Evolutionary conservation across 2,888 invertebrate species (phyloP), one percentile per base, ranked within the genome.

Genomic region (Pterostichus niger): DNA sequence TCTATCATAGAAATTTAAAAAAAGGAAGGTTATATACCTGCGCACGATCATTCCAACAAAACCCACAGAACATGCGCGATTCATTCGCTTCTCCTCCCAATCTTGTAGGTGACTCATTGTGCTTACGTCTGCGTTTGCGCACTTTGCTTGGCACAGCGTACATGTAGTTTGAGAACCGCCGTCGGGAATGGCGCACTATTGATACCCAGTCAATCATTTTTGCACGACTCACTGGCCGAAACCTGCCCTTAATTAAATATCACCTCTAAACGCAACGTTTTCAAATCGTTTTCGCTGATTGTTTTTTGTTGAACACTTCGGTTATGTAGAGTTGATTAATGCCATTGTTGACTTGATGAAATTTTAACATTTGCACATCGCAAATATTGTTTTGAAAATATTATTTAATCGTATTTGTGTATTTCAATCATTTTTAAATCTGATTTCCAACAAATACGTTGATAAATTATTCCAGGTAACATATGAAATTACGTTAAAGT

Each of bases 171-270:
- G 94, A 94, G 89, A 95, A 94, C 75, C 94, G 91, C 76, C 95
- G 92, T 83, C 93, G 90, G 84, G 94, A 94, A 87, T 94, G 94
- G 82, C 94, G 92, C 84, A 94, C 94, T 86, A 95, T 94, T 84
- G 94, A 94, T 85, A 95, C 94, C 94, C 95, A 95, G 90, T 95
- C 95, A 87, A 95, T 95, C 95, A 95, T 95, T 85, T n/a, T 85
- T 86, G 46, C 46, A 40, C 56, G 61, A 59, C 13, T 73, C 52
- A 40, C 15, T 75, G 61, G 7, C 31, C 31, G 10, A 31, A 59
- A 31, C n/a, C 9, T 11, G 1, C 17, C 33, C 56, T 56, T 56
- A 81, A 81, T 81, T 81, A 81, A 81, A 81, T 49, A 56, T 7
- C 71, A 80, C 68, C 59, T 13, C n/a, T 9, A 71, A 71, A 44